A percentile compares a stretch with the other conserved stretches of the same genome.
Conservation (phyloP, 2,113 vertebrate species). For the Rhineura floridana region DNA sequence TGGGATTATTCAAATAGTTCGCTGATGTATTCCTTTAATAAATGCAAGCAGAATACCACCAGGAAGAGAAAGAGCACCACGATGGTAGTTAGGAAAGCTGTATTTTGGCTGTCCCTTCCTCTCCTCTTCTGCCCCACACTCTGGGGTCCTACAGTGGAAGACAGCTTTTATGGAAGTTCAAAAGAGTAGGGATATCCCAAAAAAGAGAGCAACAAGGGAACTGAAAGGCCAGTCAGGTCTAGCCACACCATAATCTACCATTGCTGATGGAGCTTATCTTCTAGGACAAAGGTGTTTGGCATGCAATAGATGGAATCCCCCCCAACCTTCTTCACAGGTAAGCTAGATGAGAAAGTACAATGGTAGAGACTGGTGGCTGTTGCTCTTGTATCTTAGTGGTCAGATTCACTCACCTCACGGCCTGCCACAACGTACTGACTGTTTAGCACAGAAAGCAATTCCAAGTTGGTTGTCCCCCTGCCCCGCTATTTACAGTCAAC, state of each 20-base stretch:
- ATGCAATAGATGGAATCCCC: constrained; percentile 51
- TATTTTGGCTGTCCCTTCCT: constrained; percentile 77
- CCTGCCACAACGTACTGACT: constrained; percentile 79
- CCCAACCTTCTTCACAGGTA: constrained; percentile 52
- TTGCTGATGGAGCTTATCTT: constrained; percentile 66
- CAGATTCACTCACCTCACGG: constrained; percentile 78
- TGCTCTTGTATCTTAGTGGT: constrained; percentile 73
- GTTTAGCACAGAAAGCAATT: constrained; percentile 84
- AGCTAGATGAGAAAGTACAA: constrained; percentile 71
- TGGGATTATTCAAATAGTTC: constrained; percentile 56
- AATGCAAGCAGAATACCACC: constrained; percentile 70
- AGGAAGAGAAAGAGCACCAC: constrained; percentile 58
- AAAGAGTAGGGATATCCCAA: constrained; percentile 74
- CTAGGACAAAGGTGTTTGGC: constrained; percentile 49
- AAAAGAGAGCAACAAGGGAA: constrained; percentile 67
- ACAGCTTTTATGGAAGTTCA: constrained; percentile 84
- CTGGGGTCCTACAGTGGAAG: constrained; percentile 82
- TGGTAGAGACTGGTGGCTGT: constrained; percentile 74
- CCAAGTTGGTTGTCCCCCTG: constrained; percentile 79
- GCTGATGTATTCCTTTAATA: constrained; percentile 68
- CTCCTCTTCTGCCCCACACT: background rate
- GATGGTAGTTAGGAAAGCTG: constrained; percentile 73
- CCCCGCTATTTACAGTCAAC: constrained; percentile 79
- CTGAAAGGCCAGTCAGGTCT: constrained; percentile 56
- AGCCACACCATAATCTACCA: constrained; percentile 46